phyloP scores from a whole-genome alignment of 92 coral and sea anemone genomes.

The Zoanthus sansibaricus region DNA sequence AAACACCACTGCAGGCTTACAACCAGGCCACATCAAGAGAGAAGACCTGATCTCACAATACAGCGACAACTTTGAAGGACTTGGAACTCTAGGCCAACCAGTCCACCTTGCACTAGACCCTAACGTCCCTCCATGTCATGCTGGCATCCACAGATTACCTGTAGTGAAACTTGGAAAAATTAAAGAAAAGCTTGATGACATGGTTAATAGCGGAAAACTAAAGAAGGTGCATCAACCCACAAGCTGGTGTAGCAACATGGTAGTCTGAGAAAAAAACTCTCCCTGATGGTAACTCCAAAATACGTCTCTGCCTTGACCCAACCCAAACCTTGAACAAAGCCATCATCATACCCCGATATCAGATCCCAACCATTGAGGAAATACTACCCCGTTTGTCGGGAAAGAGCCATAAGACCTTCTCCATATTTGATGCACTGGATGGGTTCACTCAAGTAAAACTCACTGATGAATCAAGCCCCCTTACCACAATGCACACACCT shows the following conservation, averaged over 20 bases:
- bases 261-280: constrained; percentile 44
- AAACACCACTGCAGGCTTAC: constrained; percentile 19
- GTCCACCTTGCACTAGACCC: constrained; percentile 38
- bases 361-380: constrained; percentile 41
- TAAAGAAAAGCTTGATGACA: constrained; percentile 56
- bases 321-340: constrained; percentile 1
- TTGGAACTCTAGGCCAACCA: constrained; percentile 51
- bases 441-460: too few relatives aligned
- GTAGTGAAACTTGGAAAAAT: constrained; percentile 11
- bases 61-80: constrained; percentile 56
- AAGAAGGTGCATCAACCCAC: too few relatives aligned
- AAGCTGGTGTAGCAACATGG: constrained; percentile 13
- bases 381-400: constrained; percentile 35
- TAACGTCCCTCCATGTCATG: constrained; percentile 40
- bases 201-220: constrained; percentile 46
- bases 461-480: constrained; percentile 32
- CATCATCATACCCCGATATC: constrained; percentile 48
- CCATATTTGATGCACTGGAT: constrained; percentile 49
- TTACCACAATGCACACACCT: constrained; percentile 52
- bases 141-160: constrained; percentile 31
- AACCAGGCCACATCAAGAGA: constrained; percentile 43
- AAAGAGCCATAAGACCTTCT: constrained; percentile 38
- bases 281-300: constrained; percentile 41
- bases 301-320: constrained; percentile 54
- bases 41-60: constrained; percentile 41